phyloP scores from a whole-genome alignment of 2,797 vertebrate species.

The Takifugu ocellatus region DNA sequence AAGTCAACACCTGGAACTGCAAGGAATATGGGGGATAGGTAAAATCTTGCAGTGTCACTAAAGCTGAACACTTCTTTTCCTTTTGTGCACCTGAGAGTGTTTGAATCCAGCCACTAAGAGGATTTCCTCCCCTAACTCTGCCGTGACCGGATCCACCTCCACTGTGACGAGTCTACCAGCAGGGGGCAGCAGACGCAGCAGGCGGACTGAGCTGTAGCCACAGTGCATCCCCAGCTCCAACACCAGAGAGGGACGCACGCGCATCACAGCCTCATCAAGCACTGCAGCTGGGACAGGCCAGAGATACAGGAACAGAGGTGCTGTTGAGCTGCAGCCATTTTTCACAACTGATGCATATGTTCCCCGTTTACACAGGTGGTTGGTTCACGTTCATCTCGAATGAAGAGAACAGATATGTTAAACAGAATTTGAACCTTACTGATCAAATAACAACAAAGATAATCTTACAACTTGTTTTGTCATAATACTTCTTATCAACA shows the following conservation, averaged over 20 bases:
- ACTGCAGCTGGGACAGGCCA: slow-evolving; percentile 37
- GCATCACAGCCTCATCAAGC: slow-evolving; percentile 53
- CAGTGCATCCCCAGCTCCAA: slow-evolving; percentile 74
- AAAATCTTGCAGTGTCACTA: background rate
- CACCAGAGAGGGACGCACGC: slow-evolving; percentile 31
- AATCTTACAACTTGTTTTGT: background rate
- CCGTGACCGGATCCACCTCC: slow-evolving; percentile 63
- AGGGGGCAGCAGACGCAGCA: slow-evolving; percentile 66
- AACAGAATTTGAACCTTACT: no score
- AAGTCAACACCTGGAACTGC: slow-evolving; percentile 71
- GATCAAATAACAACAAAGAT: background rate
- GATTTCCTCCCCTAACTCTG: slow-evolving; percentile 71
- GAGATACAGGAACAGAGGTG: no score
- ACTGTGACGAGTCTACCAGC: slow-evolving; percentile 63
- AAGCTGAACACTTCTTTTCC: background rate
- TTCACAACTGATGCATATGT: background rate
- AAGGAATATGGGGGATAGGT: background rate
- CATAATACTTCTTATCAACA: background rate
- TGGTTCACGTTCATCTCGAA: no score
- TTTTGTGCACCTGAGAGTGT: slow-evolving; percentile 58
- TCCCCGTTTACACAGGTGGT: no score
- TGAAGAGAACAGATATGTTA: no score
- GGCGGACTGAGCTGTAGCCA: slow-evolving; percentile 66
- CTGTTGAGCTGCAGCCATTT: background rate
- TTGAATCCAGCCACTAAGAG: slow-evolving; percentile 74